These are phyloP conservation scores for Notiomystis cincta DNA, from an alignment of 2,113 vertebrate species.

Conservation along the genomic window DNA sequence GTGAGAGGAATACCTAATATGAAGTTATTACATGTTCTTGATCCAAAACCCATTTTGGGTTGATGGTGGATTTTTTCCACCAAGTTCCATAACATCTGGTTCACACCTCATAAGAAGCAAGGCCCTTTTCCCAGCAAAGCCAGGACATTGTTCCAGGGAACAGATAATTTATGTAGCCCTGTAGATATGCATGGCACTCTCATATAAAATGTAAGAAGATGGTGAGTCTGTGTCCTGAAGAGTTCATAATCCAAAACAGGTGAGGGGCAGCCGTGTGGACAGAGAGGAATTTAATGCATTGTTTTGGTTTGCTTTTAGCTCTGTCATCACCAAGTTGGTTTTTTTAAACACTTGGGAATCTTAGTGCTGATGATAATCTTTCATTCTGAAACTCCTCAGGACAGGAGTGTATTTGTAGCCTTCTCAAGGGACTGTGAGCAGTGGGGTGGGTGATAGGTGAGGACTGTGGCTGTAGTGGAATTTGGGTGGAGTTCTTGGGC, in stretches of 20 bases:
- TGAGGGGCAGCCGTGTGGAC: accelerated
- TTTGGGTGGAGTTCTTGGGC: not conserved
- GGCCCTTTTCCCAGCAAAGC: not conserved
- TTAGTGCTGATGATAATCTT: not conserved
- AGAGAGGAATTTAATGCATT: not conserved
- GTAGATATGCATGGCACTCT: not conserved
- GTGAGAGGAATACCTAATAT: not conserved
- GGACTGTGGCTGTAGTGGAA: not conserved
- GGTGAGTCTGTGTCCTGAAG: not conserved
- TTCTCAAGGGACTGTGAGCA: not conserved
- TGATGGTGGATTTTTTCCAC: not conserved
- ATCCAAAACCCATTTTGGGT: not conserved
- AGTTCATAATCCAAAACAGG: not conserved
- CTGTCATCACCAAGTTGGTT: not conserved
- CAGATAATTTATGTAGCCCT: not conserved
- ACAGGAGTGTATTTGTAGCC: not conserved
- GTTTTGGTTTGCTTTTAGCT: not conserved
- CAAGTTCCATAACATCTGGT: not conserved
- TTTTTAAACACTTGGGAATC: not conserved
- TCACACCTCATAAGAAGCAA: not conserved
- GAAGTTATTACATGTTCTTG: not conserved
- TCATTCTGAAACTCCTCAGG: not conserved
- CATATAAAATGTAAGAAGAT: not conserved
- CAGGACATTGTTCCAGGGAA: not conserved
- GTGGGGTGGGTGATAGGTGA: not conserved